Evolutionary conservation across 1,140 invertebrate genomes (phyloP).

Genomic region (Ips typographus): DNA sequence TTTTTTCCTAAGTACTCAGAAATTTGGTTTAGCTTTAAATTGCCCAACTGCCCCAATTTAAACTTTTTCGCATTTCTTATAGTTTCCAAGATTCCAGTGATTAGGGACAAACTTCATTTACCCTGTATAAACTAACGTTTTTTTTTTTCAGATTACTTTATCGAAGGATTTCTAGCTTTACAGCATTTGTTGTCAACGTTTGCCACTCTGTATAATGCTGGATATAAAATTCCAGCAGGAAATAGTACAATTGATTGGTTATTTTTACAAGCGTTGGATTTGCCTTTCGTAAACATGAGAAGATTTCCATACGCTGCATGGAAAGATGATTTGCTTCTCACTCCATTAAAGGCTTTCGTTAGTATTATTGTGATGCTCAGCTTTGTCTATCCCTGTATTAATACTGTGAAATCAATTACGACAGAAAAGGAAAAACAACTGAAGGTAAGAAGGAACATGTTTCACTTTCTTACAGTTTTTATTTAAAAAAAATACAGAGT

Average conservation of each 20-base stretch:
- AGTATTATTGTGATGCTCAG: conserved; percentile 76
- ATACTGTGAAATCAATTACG: conserved; percentile 71
- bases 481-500: too few species aligned
- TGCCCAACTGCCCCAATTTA: too few species aligned
- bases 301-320: conserved; percentile 76
- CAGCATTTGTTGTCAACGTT: conserved; percentile 65
- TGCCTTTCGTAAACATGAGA: conserved; percentile 55
- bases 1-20: neutral
- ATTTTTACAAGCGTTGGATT: neutral
- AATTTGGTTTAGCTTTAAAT: neutral
- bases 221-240: neutral
- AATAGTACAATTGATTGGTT: neutral
- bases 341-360: conserved; percentile 69
- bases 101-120: too few species aligned
- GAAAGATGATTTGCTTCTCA: conserved; percentile 68
- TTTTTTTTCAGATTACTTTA: conserved; percentile 60
- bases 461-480: neutral
- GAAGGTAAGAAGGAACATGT: conserved; percentile 53
- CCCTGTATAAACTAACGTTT: too few species aligned
- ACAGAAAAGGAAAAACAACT: conserved; percentile 65
- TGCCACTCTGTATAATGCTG: conserved; percentile 52
- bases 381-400: conserved; percentile 76
- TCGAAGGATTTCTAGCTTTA: conserved; percentile 69
- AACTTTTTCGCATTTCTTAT: neutral
- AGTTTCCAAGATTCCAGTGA: neutral